These are phyloP conservation scores for Erethizon dorsatum DNA, from an alignment of 2,797 vertebrate genomes.

Conservation along the genomic window DNA sequence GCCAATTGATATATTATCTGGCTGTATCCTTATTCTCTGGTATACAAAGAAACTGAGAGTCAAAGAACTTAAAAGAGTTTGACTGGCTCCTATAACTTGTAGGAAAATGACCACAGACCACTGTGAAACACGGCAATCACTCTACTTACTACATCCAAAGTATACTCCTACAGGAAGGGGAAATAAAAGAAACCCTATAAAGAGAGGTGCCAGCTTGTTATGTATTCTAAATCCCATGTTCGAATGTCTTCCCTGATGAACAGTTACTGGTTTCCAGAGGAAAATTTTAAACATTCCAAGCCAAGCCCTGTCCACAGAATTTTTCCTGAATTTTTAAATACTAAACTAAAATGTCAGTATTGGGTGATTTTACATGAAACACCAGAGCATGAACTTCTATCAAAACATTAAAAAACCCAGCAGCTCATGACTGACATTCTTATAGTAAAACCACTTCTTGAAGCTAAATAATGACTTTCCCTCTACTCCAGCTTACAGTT, in stretches of 20 bases:
- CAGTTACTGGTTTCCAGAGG: neutral
- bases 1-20: neutral
- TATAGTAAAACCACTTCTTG: neutral
- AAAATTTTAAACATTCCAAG: neutral
- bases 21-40: neutral
- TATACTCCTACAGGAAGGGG: neutral
- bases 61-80: neutral
- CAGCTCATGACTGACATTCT: neutral
- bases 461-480: neutral
- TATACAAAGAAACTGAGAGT: neutral
- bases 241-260: neutral
- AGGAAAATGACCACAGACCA: neutral
- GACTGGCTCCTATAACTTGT: neutral
- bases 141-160: neutral
- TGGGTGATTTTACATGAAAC: neutral
- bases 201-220: neutral
- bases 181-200: neutral
- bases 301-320: neutral
- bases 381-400: neutral
- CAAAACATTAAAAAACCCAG: neutral
- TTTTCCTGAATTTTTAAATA: neutral
- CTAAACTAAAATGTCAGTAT: conserved; percentile 20
- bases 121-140: neutral
- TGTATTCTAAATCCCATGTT: neutral
- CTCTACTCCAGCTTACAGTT: neutral